Conservation (phyloP, 2,888 invertebrate genomes). For the Bedellia somnulentella region DNA sequence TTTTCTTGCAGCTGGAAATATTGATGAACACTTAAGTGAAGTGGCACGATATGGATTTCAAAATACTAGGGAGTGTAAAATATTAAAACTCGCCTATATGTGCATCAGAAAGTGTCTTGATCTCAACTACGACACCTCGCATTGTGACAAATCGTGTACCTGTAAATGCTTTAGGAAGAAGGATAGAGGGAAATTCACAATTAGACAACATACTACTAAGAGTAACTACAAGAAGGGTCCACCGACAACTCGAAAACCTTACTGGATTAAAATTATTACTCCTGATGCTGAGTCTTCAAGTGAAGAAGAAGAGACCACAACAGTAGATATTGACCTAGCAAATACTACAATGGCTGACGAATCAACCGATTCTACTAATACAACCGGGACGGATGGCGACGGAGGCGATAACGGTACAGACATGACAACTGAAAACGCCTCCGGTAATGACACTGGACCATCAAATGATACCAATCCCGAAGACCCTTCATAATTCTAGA, state of each 20-base stretch:
- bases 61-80: conserved; percentile 20
- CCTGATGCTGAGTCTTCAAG: neutral
- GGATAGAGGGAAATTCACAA: conserved; percentile 12
- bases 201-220: conserved; percentile 9
- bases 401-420: too few species aligned
- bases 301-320: neutral
- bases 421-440: too few species aligned
- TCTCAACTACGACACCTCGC: conserved; percentile 24
- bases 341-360: neutral
- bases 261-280: conserved; percentile 15
- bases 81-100: conserved; percentile 23
- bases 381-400: too few species aligned
- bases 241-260: conserved; percentile 25
- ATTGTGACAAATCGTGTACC: conserved; percentile 24
- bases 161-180: conserved; percentile 28
- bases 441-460: too few species aligned
- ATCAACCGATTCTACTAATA: too few species aligned
- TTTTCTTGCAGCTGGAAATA: too few species aligned
- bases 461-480: too few species aligned
- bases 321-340: neutral
- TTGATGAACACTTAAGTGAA: too few species aligned
- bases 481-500: too few species aligned
- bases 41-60: conserved; percentile 44
- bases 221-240: conserved; percentile 17
- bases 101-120: conserved; percentile 33